phyloP scores from a whole-genome alignment of 2,888 invertebrate genomes.

The Quadroppia sp. region DNA sequence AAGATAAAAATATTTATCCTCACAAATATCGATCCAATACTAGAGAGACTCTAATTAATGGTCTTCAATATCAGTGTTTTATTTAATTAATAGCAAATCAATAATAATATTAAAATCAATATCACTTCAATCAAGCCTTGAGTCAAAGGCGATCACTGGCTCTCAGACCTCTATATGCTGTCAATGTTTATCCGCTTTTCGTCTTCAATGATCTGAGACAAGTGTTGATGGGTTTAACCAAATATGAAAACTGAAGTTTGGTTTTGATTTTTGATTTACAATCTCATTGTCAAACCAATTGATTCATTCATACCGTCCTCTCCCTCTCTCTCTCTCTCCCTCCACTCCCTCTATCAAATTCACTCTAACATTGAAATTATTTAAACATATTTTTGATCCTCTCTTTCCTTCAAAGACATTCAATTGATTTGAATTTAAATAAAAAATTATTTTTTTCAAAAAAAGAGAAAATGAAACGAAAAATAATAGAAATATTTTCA shows the following conservation, averaged over 20 bases:
- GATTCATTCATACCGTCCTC: conserved; percentile 1
- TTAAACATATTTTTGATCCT: not conserved
- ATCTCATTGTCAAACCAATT: conserved; percentile 22
- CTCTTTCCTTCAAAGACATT: conserved; percentile 1
- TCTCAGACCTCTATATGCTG: not conserved
- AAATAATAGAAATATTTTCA: not conserved
- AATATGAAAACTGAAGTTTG: not conserved
- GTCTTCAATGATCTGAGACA: not conserved
- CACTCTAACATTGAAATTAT: conserved; percentile 4
- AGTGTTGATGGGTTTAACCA: conserved; percentile 33
- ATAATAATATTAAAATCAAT: too few species aligned
- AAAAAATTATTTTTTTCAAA: not conserved
- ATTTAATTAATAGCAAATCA: conserved; percentile 2
- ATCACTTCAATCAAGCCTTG: not conserved
- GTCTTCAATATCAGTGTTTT: not conserved
- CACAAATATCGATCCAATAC: not conserved
- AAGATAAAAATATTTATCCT: conserved; percentile 1
- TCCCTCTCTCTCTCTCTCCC: too few species aligned
- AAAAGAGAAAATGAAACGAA: not conserved
- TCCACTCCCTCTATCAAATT: not conserved
- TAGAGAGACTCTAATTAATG: not conserved
- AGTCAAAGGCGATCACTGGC: not conserved
- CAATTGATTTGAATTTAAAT: not conserved
- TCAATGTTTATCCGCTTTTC: not conserved
- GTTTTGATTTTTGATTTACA: conserved; percentile 17